Base-by-base conservation (phyloP, 2,888 invertebrate species). In the Molorchus minor region DNA sequence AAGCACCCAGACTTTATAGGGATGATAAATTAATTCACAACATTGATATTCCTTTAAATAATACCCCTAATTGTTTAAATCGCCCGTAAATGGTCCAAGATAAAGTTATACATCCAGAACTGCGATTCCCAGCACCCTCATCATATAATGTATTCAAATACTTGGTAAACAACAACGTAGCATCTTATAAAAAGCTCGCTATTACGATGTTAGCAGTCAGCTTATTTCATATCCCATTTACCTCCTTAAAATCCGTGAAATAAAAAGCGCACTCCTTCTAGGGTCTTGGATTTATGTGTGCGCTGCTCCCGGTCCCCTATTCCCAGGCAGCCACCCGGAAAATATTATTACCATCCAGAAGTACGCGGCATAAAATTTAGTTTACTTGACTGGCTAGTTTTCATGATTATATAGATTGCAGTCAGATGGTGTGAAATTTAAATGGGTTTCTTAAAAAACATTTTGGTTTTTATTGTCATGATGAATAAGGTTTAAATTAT, bases 201-300 rank as follows among this genome's bases (percentile, higher is more conserved):
- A 65, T 67, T 63, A 63, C 61, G 53, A 60, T 56, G 61, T 64
- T 59, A 56, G 64, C 65, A 58, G 58, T 62, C 57, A 56, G 68
- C 73, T 73, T 70, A 74, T 74, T 74, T 74, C 73, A 73, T 74
- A 73, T 74, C 73, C 72, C 74, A 74, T 74, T 74, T 73, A 67
- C 70, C 64, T 61, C 67, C 65, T 70, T 68, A 70, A 71, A 71
- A 71, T 68, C 68, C 74, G 70, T 70, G 70, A 72, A 72, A 71
- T 73, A 72, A 73, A 72, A 68, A 68, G 62, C 58, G 67, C 61
- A 45, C 53, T 57, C 55, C 20, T 44, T 29, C 49, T 51, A 44
- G 61, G 57, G 58, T 20, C 44, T 46, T 60, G 56, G 63, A 65
- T 65, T 65, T 63, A 67, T 65, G 56, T 57, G 56, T 49, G 35